Percentiles rank a stretch among this genome's conserved stretches.
Evolutionary conservation across 2,113 vertebrate genomes (phyloP).

Genomic region (Semnopithecus entellus): DNA sequence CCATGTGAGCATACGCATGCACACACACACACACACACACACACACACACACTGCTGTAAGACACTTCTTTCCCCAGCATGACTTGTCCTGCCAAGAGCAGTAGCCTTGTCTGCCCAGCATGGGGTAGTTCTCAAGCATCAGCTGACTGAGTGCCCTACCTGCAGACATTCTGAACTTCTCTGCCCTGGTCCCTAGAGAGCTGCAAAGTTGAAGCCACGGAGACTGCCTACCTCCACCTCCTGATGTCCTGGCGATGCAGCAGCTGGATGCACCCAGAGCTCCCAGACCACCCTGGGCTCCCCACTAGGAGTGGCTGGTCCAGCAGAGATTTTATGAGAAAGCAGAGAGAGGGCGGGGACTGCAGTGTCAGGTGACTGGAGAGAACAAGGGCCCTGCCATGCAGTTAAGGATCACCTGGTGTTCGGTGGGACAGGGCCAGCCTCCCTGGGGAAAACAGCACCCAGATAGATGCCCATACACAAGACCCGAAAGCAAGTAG

Average conservation of each 20-base stretch:
- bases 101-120: neutral
- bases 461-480: fast-evolving
- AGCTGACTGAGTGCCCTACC: neutral
- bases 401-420: neutral
- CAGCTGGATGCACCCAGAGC: conserved; percentile 56
- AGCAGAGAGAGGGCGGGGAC: neutral
- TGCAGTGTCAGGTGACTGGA: conserved; percentile 38
- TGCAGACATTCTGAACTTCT: conserved; percentile 34
- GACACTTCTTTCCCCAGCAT: neutral
- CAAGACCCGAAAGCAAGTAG: neutral
- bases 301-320: conserved; percentile 58
- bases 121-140: neutral
- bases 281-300: conserved; percentile 46
- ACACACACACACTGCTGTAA: too few species aligned
- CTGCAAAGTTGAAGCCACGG: conserved; percentile 60
- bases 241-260: conserved; percentile 63
- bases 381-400: neutral
- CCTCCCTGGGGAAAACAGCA: neutral
- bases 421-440: neutral
- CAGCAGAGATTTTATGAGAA: conserved; percentile 30
- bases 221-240: conserved; percentile 73
- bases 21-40: fast-evolving
- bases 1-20: fast-evolving
- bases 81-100: neutral
- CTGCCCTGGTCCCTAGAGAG: conserved; percentile 26